A percentile compares a stretch with the other conserved stretches of the same genome.
phyloP scores from a whole-genome alignment of 2,888 invertebrate genomes.

The Sthenelais limicola region DNA sequence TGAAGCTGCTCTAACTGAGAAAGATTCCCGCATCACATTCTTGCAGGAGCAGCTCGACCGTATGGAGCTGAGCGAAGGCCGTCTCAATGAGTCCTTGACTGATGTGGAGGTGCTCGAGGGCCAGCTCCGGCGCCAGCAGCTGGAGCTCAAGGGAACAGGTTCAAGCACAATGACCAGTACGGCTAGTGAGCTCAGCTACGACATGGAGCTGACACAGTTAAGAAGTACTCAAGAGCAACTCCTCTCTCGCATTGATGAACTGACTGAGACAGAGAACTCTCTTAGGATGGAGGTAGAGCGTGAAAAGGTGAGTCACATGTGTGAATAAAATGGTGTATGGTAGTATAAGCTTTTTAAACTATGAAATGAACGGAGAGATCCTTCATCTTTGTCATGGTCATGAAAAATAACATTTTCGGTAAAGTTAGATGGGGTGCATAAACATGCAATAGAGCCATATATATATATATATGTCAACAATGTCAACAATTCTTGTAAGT shows the following conservation, averaged over 20 bases:
- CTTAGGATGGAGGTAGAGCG: neutral
- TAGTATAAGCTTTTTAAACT: too few relatives aligned
- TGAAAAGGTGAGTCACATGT: too few relatives aligned
- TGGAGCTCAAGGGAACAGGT: neutral
- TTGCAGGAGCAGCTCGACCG: constrained; percentile 25
- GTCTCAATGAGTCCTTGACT: neutral
- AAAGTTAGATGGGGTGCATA: too few relatives aligned
- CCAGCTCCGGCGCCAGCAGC: neutral
- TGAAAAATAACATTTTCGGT: too few relatives aligned
- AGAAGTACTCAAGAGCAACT: constrained; percentile 1
- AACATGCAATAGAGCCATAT: too few relatives aligned
- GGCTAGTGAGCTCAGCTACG: too few relatives aligned
- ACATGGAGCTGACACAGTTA: constrained; percentile 5
- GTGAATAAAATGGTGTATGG: too few relatives aligned
- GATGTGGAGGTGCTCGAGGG: constrained; percentile 31
- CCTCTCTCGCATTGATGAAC: constrained; percentile 10
- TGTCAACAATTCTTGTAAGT: too few relatives aligned
- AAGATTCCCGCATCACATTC: constrained; percentile 27
- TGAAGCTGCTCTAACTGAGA: constrained; percentile 16
- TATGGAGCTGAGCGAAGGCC: constrained; percentile 33
- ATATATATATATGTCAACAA: too few relatives aligned
- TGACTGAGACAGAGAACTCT: constrained; percentile 34
- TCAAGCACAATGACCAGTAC: neutral
- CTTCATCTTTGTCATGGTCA: too few relatives aligned
- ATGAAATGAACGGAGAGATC: too few relatives aligned